Base-by-base conservation (phyloP, 2,888 invertebrate species). In the Cheilosia scutellata region DNA sequence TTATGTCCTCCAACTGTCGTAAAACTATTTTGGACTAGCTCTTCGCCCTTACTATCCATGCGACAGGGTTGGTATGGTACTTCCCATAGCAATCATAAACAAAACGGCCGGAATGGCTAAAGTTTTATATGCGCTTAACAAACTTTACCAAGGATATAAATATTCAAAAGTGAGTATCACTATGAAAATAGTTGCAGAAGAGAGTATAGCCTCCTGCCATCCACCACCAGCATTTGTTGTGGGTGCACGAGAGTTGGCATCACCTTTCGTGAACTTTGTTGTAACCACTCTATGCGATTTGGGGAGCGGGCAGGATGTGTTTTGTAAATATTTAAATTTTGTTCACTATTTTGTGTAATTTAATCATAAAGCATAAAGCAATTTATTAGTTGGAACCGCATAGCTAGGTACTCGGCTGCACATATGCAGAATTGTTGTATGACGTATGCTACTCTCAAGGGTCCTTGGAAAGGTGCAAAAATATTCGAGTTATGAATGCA, bases 121-220 rank as follows among this genome's bases (percentile, higher is more conserved):
- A 86, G 86, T 86, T 86, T 86, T 86, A 86, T 86, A 86, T 86
- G 72, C 76, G 82, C 80, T 86, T 86, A 86, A 72, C 86, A 82
- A 86, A 86, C 86, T 82, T 86, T 86, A 58, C 72, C 76, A 86
- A 77, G 68, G 80, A 82, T 77, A 86, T 86, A 82, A 86, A 86
- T 86, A 86, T 86, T 86, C 86, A 86, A 77, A 76, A 86, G 72
- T 77, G 68, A 86, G 80, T 82, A 84, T 84, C 83, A 78, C 78
- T 83, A 74, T 75, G 71, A 75, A 53, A 53, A 60, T 53, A 47
- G 74, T 68, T 63, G 51, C 63, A 63, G 63, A 65, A 47, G 58
- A 44, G 40, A 31, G 25, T 25, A 37, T 3, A 42, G 58, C 20
- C 20, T 27, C 25, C 13, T 2, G 2, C 9, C 16, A 49, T 33